Base-by-base conservation (phyloP, 2,113 vertebrate species). In the Onychorhynchus coronatus region DNA sequence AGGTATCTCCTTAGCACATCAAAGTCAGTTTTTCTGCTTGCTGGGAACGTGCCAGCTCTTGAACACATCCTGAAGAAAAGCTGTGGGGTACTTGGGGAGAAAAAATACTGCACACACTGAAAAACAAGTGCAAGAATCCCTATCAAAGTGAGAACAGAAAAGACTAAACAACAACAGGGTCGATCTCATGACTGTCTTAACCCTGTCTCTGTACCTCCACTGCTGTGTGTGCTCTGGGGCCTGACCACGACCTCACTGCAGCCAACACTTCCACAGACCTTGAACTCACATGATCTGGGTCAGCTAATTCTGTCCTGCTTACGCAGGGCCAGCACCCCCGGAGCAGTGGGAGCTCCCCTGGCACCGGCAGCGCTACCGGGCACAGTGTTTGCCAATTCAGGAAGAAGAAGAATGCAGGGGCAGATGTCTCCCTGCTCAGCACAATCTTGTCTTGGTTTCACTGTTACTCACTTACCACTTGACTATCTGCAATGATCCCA, bases 381-480 rank as follows among this genome's bases (percentile, higher is more conserved):
- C 72, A 93, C 1, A 0, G 27, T 37, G 20, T 79, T 90, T 83
- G 70, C 79, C 88, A 52, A 56, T 21, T 74, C 61, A 93, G 92
- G 93, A 96, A 86, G 90, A 70, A 91, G 88, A 67, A 46, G 53
- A 79, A 58, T 5, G 27, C 3, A 10, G 86, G 49, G 76, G 88
- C 85, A 59, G 70, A 86, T 17, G 70, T 87, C 79, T 78, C 78
- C 50, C 93, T 92, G 24, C 49, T 96, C 96, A 96, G 95, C 96
- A 96, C 73, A 96, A 79, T 78, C 88, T 96, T 82, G 91, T 89
- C 94, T 93, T 50, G 71, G 77, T 85, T 95, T 95, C 87, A 2
- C 95, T 97, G 96, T 97, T 90, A 97, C 18, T 93, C 91, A 97
- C 98, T 98, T 95, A 98, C 98, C 98, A 98, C 90, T 97, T 98